Base-by-base conservation (phyloP, 2,888 invertebrate genomes). In the Gymnoscelis rufifasciata region DNA sequence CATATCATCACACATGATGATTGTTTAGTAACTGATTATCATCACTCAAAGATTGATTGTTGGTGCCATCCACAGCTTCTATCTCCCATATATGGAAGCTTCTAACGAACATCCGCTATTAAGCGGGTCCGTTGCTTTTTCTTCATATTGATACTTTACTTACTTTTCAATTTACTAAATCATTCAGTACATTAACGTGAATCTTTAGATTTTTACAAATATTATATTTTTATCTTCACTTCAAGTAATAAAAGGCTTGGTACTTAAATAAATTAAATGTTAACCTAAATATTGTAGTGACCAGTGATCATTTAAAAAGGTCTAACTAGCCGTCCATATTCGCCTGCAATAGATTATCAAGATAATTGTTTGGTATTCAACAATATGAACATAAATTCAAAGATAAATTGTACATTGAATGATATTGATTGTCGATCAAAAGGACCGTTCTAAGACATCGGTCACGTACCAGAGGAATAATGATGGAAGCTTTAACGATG, bases 341-440 rank as follows among this genome's bases (percentile, higher is more conserved):
- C 48, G 47, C 47, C 57, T 38, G 46, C 57, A 38, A 66, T 68
- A 68, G 59, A 68, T 71, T 62, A 67, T 66, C 57, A 54, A 59
- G 61, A 66, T 78, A 71, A 77, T 78, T 78, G 71, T 64, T 51
- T 60, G 62, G 74, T 74, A 78, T 76, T 57, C 57, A 74, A 78
- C 79, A 80, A 78, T 79, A 67, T 59, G 66, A 64, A 66, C 71
- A 71, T 83, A 78, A 82, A 82, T 83, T 77, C 71, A 62, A 60
- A 68, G 74, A 75, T 82, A 70, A 74, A 82, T 81, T 71, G 70
- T 73, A 67, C 62, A 63, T 57, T 71, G 64, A 68, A 74, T 70
- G 59, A 71, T 74, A 80, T 78, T 79, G 78, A 82, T 78, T 68
- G 71, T 60, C 60, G 71, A 81, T 81, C 80, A 81, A 81, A 80